Evolutionary conservation across 37 sponge, comb jelly and placozoan genomes (phyloP).

Genomic region (Haliclona indistincta): DNA sequence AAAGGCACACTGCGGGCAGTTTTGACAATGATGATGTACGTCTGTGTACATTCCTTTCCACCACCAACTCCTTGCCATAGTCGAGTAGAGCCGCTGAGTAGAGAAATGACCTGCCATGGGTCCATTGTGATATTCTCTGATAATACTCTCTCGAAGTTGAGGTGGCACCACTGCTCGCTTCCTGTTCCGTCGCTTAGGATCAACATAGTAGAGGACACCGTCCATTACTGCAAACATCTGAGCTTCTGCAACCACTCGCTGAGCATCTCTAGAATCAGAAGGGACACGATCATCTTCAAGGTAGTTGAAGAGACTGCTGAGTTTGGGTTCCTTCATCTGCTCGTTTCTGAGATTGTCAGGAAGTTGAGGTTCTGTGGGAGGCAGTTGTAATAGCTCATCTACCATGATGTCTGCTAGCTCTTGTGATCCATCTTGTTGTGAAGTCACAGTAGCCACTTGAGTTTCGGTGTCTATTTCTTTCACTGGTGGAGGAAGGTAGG

Average conservation of each 20-base stretch:
- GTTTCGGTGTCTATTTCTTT: too few relatives aligned
- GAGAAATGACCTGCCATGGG: constrained; percentile 19
- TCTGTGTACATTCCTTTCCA: constrained; percentile 17
- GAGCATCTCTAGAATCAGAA: background rate
- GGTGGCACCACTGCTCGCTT: too few relatives aligned
- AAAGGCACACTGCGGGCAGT: constrained; percentile 19
- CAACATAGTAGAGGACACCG: constrained; percentile 15
- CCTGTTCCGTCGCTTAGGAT: background rate
- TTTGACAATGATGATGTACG: background rate
- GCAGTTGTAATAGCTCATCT: background rate
- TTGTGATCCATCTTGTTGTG: too few relatives aligned
- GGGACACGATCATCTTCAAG: background rate
- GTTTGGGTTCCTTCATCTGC: too few relatives aligned
- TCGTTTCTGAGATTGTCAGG: too few relatives aligned
- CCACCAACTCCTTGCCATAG: constrained; percentile 13
- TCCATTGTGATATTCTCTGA: background rate
- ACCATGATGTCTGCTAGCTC: too few relatives aligned
- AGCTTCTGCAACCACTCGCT: background rate
- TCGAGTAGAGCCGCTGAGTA: constrained; percentile 11
- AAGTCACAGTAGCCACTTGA: too few relatives aligned
- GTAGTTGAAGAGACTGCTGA: too few relatives aligned
- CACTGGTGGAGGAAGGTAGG: too few relatives aligned
- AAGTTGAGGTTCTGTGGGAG: too few relatives aligned
- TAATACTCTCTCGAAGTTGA: background rate
- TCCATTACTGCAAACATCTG: constrained; percentile 9